phyloP scores from a whole-genome alignment of 2,888 invertebrate genomes.

The Hyposoter didymator region DNA sequence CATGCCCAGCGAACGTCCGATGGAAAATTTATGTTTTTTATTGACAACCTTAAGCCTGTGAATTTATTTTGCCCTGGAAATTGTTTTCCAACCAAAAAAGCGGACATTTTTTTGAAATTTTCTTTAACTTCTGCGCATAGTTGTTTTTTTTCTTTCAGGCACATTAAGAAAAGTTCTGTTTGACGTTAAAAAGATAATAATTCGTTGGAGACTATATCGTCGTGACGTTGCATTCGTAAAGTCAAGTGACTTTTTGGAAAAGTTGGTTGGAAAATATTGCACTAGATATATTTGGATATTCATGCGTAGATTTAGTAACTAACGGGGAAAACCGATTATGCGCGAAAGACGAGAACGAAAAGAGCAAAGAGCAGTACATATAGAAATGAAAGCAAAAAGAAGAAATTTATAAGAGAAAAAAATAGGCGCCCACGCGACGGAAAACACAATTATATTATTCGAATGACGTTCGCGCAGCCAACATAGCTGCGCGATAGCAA shows the following conservation, averaged over 20 bases:
- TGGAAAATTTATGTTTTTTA: neutral
- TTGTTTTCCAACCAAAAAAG: neutral
- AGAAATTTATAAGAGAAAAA: slow-evolving; percentile 27
- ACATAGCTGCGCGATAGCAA: slow-evolving; percentile 33
- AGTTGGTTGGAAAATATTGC: neutral
- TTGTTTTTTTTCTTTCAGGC: neutral
- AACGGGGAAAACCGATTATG: slow-evolving; percentile 64
- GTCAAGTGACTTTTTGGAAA: neutral
- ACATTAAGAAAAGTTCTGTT: neutral
- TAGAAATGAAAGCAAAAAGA: neutral
- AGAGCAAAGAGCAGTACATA: slow-evolving; percentile 14
- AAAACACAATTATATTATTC: slow-evolving; percentile 66
- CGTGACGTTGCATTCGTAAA: too few species aligned
- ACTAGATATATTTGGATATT: neutral
- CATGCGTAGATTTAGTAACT: slow-evolving; percentile 36
- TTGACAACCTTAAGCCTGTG: neutral
- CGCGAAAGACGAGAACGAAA: slow-evolving; percentile 13
- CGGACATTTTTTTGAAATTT: neutral
- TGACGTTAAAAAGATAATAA: neutral
- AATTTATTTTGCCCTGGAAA: neutral
- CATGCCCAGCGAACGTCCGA: neutral
- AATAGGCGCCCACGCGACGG: slow-evolving; percentile 65
- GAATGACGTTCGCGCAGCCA: slow-evolving; percentile 56
- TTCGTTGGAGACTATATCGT: neutral
- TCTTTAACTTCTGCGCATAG: neutral